These are phyloP conservation scores for Kradibia gibbosae DNA, from an alignment of 1,140 invertebrate species.

Conservation along the genomic window DNA sequence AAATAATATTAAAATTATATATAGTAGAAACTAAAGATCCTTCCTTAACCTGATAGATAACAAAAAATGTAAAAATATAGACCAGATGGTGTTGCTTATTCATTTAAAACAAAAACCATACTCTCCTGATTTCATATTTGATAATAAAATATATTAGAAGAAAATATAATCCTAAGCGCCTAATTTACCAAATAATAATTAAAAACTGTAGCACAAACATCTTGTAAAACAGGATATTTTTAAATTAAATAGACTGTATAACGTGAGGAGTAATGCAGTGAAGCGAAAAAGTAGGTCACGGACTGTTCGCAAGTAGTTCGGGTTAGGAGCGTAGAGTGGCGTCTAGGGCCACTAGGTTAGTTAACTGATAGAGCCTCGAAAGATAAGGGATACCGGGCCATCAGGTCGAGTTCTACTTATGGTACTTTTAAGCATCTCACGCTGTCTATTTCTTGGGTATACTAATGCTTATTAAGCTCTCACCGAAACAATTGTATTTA, in stretches of 20 bases:
- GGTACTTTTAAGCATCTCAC: not conserved
- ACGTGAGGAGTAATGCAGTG: not conserved
- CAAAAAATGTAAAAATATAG: constrained; percentile 24
- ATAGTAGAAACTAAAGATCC: no score
- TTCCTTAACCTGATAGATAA: no score
- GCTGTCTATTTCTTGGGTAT: not conserved
- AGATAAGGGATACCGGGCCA: constrained; percentile 30
- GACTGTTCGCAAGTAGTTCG: not conserved
- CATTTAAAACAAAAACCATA: no score
- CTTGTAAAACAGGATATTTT: constrained; percentile 1
- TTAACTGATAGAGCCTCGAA: not conserved
- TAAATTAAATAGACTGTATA: not conserved
- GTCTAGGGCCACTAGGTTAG: constrained; percentile 24
- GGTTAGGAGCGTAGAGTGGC: constrained; percentile 40
- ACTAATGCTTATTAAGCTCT: not conserved
- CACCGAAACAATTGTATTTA: no score
- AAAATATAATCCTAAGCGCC: no score
- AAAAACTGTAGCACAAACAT: not conserved
- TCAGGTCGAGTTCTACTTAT: constrained; percentile 45
- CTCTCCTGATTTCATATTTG: no score
- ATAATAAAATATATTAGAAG: no score
- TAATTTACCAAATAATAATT: no score
- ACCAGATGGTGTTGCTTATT: not conserved
- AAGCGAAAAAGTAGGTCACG: constrained; percentile 25
- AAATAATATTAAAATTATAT: no score